A percentile compares a stretch with the other conserved stretches of the same genome.
phyloP scores from a whole-genome alignment of 2,113 vertebrate genomes.

The Boulengeromyrus knoepffleri region DNA sequence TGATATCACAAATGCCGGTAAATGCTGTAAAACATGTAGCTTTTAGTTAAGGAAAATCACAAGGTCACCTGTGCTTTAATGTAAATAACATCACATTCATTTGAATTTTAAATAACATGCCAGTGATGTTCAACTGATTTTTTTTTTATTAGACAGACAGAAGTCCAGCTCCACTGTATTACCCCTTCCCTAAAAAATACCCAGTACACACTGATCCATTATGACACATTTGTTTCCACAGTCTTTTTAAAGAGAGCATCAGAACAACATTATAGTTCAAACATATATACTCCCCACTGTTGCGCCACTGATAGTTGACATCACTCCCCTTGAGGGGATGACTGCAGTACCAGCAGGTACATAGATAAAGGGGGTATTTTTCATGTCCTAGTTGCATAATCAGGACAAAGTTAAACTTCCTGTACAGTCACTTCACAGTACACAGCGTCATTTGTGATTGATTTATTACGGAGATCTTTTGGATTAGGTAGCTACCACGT shows the following conservation, averaged over 20 bases:
- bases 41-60: background rate
- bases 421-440: background rate
- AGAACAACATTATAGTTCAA: background rate
- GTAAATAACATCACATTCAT: background rate
- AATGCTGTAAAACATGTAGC: background rate
- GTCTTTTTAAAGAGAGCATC: background rate
- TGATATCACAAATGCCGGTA: background rate
- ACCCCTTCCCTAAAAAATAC: background rate
- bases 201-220: background rate
- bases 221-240: background rate
- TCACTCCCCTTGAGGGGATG: background rate
- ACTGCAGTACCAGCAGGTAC: background rate
- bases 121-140: background rate
- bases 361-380: background rate
- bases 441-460: background rate
- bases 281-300: background rate
- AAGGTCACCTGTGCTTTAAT: background rate
- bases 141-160: background rate
- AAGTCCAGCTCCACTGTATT: background rate
- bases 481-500: background rate
- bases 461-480: background rate
- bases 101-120: background rate
- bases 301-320: conserved; percentile 8
- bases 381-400: conserved; percentile 3
- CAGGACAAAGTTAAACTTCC: background rate